Percentiles rank a stretch among this genome's conserved stretches.
Evolutionary conservation across 2,113 vertebrate species (phyloP).

Genomic region (Oplegnathus fasciatus): DNA sequence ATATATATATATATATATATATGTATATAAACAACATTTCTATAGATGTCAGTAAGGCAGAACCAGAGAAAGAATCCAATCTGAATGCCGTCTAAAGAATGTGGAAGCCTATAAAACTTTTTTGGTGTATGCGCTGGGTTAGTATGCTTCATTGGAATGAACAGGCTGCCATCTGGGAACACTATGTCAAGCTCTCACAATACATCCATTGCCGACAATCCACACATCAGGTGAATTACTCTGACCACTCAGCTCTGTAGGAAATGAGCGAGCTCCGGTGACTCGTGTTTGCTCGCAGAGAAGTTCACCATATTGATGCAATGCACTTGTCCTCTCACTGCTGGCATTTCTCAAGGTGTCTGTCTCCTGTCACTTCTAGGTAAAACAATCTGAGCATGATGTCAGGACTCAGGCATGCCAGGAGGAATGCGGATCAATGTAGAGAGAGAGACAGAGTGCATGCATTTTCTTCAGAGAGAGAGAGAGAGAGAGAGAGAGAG

Average conservation of each 20-base stretch:
- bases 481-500: neutral
- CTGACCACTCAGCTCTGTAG: neutral
- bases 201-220: neutral
- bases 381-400: constrained; percentile 19
- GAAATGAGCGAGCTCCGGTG: neutral
- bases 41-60: neutral
- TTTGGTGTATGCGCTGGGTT: neutral
- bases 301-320: neutral
- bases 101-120: neutral
- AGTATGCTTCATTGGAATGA: neutral
- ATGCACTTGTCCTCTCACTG: neutral
- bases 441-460: neutral
- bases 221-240: neutral
- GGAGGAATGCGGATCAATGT: constrained; percentile 25
- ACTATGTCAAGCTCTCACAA: neutral
- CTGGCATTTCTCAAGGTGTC: neutral
- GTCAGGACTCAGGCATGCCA: constrained; percentile 17
- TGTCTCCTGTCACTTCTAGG: neutral
- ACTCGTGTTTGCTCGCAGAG: neutral
- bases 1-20: too few species aligned
- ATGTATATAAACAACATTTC: neutral
- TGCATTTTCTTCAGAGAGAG: neutral
- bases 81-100: neutral
- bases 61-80: neutral
- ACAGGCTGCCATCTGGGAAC: neutral